Evolutionary conservation across 2,888 invertebrate genomes (phyloP), one percentile per base, ranked within the genome.

Genomic region (Xylophagus ater): DNA sequence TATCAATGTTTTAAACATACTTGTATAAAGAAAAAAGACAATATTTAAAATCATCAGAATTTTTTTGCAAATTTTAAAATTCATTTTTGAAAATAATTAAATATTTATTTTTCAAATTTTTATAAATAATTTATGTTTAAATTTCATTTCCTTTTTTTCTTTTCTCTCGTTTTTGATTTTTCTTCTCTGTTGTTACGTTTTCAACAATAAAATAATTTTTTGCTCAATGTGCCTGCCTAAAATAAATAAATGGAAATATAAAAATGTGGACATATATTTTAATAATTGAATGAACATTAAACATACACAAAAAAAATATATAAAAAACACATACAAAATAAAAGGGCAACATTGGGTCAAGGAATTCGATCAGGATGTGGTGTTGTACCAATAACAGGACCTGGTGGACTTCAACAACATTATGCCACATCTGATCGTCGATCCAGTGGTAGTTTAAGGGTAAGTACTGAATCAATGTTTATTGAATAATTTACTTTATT

Each of bases 261-360:
- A n/a, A n/a, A n/a, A n/a, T n/a, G n/a, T n/a, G n/a, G n/a, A n/a
- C n/a, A n/a, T n/a, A n/a, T n/a, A n/a, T n/a, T n/a, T n/a, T n/a
- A n/a, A n/a, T n/a, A n/a, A n/a, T n/a, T n/a, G n/a, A n/a, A n/a
- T n/a, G n/a, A n/a, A n/a, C n/a, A n/a, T n/a, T n/a, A n/a, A n/a
- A n/a, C n/a, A n/a, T n/a, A n/a, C n/a, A n/a, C n/a, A n/a, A n/a
- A n/a, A n/a, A n/a, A n/a, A n/a, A n/a, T n/a, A n/a, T n/a, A n/a
- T n/a, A n/a, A n/a, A n/a, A n/a, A n/a, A n/a, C n/a, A n/a, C n/a
- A n/a, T n/a, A n/a, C n/a, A n/a, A n/a, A n/a, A n/a, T n/a, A n/a
- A n/a, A n/a, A n/a, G 65, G 60, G 55, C 65, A 53, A 63, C 62
- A 50, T 60, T 65, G 58, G 62, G 65, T 55, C 65, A 65, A 60